These are phyloP conservation scores for Notocelia uddmanniana DNA, from an alignment of 2,888 invertebrate species.

Conservation along the genomic window DNA sequence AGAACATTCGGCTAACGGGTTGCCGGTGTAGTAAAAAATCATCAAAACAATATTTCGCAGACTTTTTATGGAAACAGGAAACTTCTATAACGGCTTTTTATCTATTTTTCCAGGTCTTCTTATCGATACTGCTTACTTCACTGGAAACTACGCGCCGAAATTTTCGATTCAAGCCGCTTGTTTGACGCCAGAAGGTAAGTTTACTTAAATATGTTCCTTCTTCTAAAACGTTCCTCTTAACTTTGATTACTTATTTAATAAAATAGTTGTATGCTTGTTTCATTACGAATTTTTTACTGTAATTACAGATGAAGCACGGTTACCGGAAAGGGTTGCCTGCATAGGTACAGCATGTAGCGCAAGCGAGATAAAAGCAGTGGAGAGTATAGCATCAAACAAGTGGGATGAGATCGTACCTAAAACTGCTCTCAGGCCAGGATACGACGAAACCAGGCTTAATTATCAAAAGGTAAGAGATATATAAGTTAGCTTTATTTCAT, in stretches of 20 bases:
- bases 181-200: constrained; percentile 79
- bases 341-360: constrained; percentile 82
- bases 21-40: no score
- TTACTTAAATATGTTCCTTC: background rate
- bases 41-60: no score
- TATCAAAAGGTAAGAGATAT: constrained; percentile 77
- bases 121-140: constrained; percentile 87
- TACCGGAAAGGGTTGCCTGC: constrained; percentile 74
- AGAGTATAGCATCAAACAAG: constrained; percentile 75
- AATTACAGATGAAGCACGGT: constrained; percentile 74
- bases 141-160: constrained; percentile 87
- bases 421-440: constrained; percentile 83
- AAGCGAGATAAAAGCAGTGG: constrained; percentile 75
- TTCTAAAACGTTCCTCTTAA: no score
- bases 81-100: constrained; percentile 1
- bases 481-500: background rate
- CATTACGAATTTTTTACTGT: constrained; percentile 11
- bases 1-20: no score
- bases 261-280: no score
- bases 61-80: no score
- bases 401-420: constrained; percentile 86
- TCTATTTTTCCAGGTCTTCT: constrained; percentile 73
- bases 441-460: constrained; percentile 85
- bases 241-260: background rate
- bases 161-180: constrained; percentile 87